Conservation (phyloP, 1,140 invertebrate genomes). For the Drosophila tropicalis region DNA sequence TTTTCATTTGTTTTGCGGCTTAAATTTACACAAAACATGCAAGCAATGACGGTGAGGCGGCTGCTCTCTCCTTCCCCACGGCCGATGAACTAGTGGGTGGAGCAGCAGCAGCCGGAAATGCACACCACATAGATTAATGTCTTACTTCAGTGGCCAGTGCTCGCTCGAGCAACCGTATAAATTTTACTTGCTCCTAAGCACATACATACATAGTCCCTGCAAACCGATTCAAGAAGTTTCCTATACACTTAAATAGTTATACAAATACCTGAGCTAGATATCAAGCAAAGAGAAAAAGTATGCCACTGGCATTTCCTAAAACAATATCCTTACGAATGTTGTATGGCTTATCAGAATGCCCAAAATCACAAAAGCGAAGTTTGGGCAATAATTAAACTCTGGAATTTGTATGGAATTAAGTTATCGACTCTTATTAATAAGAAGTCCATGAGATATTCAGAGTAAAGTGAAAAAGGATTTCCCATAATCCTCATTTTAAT, state of each 20-base stretch:
- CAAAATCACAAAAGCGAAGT: neutral
- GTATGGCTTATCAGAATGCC: neutral
- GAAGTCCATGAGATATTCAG: no score
- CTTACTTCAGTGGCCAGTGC: slow-evolving; percentile 55
- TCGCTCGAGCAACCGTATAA: slow-evolving; percentile 4
- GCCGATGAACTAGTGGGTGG: neutral
- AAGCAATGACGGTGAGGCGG: slow-evolving; percentile 39
- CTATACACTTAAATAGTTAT: neutral
- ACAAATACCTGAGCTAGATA: no score
- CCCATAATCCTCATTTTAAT: no score
- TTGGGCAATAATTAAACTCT: neutral
- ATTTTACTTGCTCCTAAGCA: neutral
- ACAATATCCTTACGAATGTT: neutral
- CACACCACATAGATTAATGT: slow-evolving; percentile 67
- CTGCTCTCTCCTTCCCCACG: no score
- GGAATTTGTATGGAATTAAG: no score
- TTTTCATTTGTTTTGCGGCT: slow-evolving; percentile 67
- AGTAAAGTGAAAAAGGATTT: no score
- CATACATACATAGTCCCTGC: neutral
- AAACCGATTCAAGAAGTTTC: neutral
- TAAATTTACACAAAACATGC: slow-evolving; percentile 68
- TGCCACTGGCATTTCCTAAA: neutral
- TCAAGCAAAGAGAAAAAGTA: neutral
- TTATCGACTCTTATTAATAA: no score
- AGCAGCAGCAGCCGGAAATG: slow-evolving; percentile 49